Percentiles rank a stretch among this genome's conserved stretches.
phyloP scores from a whole-genome alignment of 2,797 vertebrate genomes.

The Pseudomugil gertrudae region DNA sequence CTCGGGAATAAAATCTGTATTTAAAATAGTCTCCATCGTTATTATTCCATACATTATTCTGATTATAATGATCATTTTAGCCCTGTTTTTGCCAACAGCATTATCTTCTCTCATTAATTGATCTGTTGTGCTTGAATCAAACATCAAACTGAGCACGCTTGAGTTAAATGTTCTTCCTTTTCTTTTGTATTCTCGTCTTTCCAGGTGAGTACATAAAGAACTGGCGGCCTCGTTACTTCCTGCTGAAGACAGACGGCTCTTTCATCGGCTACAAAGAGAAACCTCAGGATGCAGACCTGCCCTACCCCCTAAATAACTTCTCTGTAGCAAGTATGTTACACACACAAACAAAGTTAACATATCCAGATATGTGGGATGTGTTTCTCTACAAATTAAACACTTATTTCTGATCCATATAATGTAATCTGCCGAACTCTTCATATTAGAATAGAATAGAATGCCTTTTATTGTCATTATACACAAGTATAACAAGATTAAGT shows the following conservation, averaged over 20 bases:
- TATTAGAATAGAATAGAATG: no score
- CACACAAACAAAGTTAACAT: no score
- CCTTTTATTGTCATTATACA: no score
- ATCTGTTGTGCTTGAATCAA: constrained; percentile 1
- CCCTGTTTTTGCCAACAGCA: not conserved
- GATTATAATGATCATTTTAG: constrained; percentile 27
- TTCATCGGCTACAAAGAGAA: constrained; percentile 99
- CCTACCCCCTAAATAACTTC: constrained; percentile 98
- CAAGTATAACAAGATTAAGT: no score
- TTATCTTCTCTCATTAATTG: constrained; percentile 14
- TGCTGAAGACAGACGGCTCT: constrained; percentile 97
- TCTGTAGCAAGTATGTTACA: constrained; percentile 95
- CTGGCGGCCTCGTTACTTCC: constrained; percentile 97
- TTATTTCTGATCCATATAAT: no score
- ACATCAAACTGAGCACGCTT: not conserved
- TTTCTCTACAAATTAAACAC: no score
- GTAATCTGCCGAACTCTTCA: no score
- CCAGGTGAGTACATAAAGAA: constrained; percentile 99
- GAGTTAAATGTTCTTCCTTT: not conserved
- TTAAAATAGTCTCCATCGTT: constrained; percentile 46
- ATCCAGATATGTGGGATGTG: no score
- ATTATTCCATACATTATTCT: constrained; percentile 35
- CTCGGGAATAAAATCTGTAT: constrained; percentile 66
- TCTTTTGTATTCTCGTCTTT: constrained; percentile 32
- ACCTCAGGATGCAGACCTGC: constrained; percentile 96